phyloP scores from a whole-genome alignment of 2,888 invertebrate species.

The Oligia fasciuncula region DNA sequence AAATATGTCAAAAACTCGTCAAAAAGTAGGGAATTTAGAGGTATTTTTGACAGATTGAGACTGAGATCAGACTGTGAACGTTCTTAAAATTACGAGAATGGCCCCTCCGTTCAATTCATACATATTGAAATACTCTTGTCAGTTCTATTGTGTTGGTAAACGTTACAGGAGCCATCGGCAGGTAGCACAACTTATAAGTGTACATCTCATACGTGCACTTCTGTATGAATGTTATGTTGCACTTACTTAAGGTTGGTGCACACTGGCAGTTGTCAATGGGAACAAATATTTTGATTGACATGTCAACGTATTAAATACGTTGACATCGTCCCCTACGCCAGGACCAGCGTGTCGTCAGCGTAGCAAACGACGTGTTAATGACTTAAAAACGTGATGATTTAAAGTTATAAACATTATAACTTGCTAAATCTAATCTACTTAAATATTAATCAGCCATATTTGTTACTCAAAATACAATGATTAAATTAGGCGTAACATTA shows the following conservation, averaged over 20 bases:
- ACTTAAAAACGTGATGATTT: neutral
- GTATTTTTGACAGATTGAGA: too few species aligned
- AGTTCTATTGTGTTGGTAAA: constrained; percentile 9
- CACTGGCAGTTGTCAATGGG: neutral
- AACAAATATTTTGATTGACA: neutral
- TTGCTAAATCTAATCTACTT: constrained; percentile 17
- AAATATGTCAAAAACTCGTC: too few species aligned
- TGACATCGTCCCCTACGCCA: too few species aligned
- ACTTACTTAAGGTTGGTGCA: constrained; percentile 3
- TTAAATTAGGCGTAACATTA: constrained; percentile 48
- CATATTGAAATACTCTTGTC: neutral
- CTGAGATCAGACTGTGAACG: too few species aligned
- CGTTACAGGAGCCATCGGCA: constrained; percentile 42
- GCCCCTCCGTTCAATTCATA: neutral
- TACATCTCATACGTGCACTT: constrained; percentile 55
- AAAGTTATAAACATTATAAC: neutral
- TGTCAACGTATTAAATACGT: too few species aligned
- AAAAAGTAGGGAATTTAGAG: too few species aligned
- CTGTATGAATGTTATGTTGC: constrained; percentile 7
- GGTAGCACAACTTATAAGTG: constrained; percentile 48
- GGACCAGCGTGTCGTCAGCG: too few species aligned
- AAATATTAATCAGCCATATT: constrained; percentile 32
- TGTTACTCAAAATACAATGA: constrained; percentile 38
- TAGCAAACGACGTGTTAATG: too few species aligned
- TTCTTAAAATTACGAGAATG: too few species aligned